These are phyloP conservation scores for Myotis planiceps DNA, from an alignment of 2,797 vertebrate genomes.

Conservation along the genomic window DNA sequence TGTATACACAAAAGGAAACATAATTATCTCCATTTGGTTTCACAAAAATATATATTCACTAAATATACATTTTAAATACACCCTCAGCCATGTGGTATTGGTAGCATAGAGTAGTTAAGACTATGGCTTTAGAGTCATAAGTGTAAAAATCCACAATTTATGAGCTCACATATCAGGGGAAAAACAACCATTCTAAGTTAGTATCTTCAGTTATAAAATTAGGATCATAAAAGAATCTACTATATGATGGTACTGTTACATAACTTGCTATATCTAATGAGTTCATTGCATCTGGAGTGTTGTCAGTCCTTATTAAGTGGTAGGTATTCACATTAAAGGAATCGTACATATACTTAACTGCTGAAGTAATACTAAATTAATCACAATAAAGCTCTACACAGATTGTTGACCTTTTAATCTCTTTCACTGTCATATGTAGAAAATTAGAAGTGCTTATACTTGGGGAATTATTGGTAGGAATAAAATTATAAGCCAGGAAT, in stretches of 20 bases:
- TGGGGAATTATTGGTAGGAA: not conserved
- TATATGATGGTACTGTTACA: not conserved
- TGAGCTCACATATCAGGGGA: not conserved
- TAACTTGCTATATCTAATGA: not conserved
- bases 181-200: not conserved
- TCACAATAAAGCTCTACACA: not conserved
- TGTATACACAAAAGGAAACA: not conserved
- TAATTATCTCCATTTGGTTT: not conserved
- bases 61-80: not conserved
- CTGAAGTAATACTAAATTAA: conserved; percentile 13
- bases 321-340: not conserved
- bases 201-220: not conserved
- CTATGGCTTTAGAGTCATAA: not conserved
- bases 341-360: not conserved
- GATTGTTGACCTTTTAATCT: not conserved
- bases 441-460: not conserved
- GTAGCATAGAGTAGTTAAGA: not conserved
- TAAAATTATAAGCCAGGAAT: not conserved
- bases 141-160: not conserved
- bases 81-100: not conserved
- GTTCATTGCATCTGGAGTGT: not conserved
- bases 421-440: not conserved
- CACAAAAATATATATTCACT: not conserved
- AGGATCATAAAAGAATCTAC: not conserved
- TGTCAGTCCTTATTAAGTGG: not conserved